phyloP scores from a whole-genome alignment of 2,888 invertebrate species.

The Operophtera brumata region DNA sequence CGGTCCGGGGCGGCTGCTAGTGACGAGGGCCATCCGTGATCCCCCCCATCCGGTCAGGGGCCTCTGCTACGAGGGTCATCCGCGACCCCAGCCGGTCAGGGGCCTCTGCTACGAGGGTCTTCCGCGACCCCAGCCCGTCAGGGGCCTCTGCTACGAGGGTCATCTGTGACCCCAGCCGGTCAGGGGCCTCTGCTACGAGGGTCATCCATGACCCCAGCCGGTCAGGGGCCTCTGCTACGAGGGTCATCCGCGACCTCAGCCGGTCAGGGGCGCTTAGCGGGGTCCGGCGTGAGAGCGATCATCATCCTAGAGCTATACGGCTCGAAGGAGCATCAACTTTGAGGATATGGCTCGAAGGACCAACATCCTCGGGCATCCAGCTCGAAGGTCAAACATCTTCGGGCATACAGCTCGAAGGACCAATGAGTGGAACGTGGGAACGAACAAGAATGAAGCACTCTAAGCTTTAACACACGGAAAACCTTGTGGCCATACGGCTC shows the following conservation, averaged over 20 bases:
- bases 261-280: not conserved
- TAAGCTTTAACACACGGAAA: not conserved
- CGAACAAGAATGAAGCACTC: not conserved
- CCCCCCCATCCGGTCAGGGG: not conserved
- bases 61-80: not conserved
- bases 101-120: no score
- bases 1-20: not conserved
- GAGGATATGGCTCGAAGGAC: slow-evolving; percentile 5
- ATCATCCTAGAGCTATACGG: not conserved
- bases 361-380: not conserved
- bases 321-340: not conserved
- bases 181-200: not conserved
- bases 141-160: no score
- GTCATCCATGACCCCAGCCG: not conserved
- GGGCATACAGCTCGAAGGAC: not conserved
- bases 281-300: not conserved
- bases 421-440: not conserved
- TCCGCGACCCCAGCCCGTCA: not conserved
- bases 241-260: not conserved
- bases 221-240: not conserved
- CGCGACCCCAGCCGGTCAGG: not conserved
- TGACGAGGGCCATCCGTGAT: not conserved
- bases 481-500: no score
- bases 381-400: not conserved
- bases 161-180: not conserved